A percentile compares a stretch with the other conserved stretches of the same genome.
phyloP scores from a whole-genome alignment of 1,140 invertebrate species.

The Drosophila nannoptera region DNA sequence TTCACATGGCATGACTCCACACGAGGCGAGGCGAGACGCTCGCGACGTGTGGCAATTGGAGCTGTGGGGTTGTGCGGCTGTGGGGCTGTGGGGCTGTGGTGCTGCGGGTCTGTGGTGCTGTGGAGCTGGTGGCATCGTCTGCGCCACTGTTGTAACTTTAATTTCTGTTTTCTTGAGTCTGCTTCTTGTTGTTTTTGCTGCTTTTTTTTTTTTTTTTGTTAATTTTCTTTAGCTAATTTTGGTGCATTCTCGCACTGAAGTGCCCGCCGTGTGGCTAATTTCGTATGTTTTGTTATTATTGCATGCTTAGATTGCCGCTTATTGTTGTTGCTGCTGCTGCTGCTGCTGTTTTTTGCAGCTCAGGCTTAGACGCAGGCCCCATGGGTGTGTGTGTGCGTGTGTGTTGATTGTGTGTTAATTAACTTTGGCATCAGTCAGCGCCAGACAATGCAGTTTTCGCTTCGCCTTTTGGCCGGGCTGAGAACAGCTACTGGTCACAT shows the following conservation, averaged over 20 bases:
- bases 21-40: not conserved
- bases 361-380: constrained; percentile 22
- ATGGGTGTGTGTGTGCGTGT: constrained; percentile 14
- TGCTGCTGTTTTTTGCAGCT: constrained; percentile 23
- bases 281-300: constrained; percentile 71
- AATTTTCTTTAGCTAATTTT: constrained; percentile 64
- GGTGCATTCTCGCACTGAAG: constrained; percentile 72
- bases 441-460: constrained; percentile 37
- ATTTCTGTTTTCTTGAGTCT: constrained; percentile 68
- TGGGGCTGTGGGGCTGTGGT: not conserved
- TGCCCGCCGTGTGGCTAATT: constrained; percentile 58
- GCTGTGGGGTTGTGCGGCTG: not conserved
- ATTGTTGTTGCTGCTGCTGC: constrained; percentile 25
- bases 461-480: constrained; percentile 27
- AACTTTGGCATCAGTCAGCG: constrained; percentile 58
- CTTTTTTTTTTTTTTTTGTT: too few species aligned
- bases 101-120: not conserved
- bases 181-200: not conserved
- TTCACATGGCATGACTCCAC: constrained; percentile 71
- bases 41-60: not conserved
- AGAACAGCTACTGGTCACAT: constrained; percentile 48
- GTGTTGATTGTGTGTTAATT: constrained; percentile 74
- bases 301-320: constrained; percentile 51
- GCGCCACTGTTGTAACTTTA: constrained; percentile 71
- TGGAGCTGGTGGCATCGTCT: constrained; percentile 19